Conservation (phyloP, 1,140 invertebrate genomes). For the Drosophila saltans region DNA sequence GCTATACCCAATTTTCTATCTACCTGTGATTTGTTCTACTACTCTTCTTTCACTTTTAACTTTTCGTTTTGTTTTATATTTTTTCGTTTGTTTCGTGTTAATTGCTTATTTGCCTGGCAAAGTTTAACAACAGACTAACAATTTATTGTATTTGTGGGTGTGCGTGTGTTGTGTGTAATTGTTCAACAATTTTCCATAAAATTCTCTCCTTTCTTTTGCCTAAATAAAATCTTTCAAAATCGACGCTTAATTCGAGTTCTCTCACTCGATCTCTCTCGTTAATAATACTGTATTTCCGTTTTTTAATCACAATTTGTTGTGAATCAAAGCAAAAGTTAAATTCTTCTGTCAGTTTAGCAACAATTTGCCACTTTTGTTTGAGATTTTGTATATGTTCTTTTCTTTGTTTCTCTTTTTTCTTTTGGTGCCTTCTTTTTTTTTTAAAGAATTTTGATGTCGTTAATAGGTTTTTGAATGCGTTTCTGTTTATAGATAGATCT, state of each 20-base stretch:
- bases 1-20: constrained; percentile 10
- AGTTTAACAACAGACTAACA: constrained; percentile 8
- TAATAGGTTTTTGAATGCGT: constrained; percentile 30
- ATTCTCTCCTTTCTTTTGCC: constrained; percentile 22
- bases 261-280: neutral
- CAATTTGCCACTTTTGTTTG: constrained; percentile 68
- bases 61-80: neutral
- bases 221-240: constrained; percentile 50
- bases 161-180: neutral
- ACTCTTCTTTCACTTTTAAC: neutral
- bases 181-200: constrained; percentile 25
- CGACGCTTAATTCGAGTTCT: constrained; percentile 11
- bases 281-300: constrained; percentile 28
- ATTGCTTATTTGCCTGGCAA: constrained; percentile 9
- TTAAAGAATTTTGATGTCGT: constrained; percentile 41
- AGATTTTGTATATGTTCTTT: constrained; percentile 11
- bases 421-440: constrained; percentile 57
- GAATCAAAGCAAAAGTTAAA: constrained; percentile 33
- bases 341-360: constrained; percentile 59
- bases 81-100: constrained; percentile 1
- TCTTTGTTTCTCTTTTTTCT: constrained; percentile 36
- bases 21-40: neutral
- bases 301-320: constrained; percentile 24
- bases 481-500: constrained; percentile 41
- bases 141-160: constrained; percentile 20